Evolutionary conservation across 1,140 invertebrate genomes (phyloP), one percentile per base, ranked within the genome.

Genomic region (Zeugodacus cucurbitae): DNA sequence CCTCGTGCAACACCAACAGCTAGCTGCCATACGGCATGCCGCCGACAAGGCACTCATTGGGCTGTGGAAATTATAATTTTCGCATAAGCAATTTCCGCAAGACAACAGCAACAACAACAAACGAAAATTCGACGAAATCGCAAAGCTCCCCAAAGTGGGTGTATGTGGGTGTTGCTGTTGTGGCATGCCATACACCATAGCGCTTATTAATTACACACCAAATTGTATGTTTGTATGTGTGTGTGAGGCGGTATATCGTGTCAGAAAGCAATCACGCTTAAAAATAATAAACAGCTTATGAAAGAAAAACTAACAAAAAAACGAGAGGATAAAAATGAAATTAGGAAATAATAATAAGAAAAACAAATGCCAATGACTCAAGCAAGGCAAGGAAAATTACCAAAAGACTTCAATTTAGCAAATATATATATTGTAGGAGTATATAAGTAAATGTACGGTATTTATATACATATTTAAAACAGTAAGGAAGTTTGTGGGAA

Each of bases 51-150:
- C 41, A 29, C 10, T 29, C 41, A 82, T 10, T 26, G 34, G 22
- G 10, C 26, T 82, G 41, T 82, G n/a, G 41, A 54, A 82, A 82
- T 82, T 82, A 48, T 82, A 82, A 82, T 82, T 82, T 82, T 82
- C 74, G 22, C 74, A 82, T 82, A 82, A 82, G 26, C 74, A 44
- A 82, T 82, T 82, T 82, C 74, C 74, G 44, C 11, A 82, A 82
- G 41, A 82, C n/a, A n/a, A 34, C 10, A 82, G 48, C 3, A 82
- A 82, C n/a, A n/a, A 34, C 10, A 82, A 82, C 3, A 82, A 82
- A 48, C 0, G 10, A 48, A 54, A 54, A 54, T 44, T 44, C 74
- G 34, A 4, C 22, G 70, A 54, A 54, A 54, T 74, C 6, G 11
- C 41, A 44, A 20, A 70, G 41, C 22, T 34, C 70, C 34, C 41